Conservation (phyloP, 2,888 invertebrate genomes). For the Ennomos fuscantarius region DNA sequence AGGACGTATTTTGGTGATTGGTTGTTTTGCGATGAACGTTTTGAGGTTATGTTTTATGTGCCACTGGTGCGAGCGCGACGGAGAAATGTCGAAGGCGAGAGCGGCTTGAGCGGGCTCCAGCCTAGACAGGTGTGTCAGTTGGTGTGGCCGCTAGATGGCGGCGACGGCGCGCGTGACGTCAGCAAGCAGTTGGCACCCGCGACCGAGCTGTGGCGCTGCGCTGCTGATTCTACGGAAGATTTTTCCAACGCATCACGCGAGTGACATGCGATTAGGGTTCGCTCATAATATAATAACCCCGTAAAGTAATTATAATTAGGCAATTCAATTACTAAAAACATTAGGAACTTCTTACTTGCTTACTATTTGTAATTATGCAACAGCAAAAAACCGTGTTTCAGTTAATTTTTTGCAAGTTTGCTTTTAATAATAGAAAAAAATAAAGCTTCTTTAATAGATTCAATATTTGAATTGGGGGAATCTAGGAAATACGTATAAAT, state of each 20-base stretch:
- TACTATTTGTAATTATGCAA: too few relatives aligned
- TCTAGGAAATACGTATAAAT: too few relatives aligned
- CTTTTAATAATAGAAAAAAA: too few relatives aligned
- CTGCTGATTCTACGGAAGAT: constrained; percentile 81
- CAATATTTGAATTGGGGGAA: too few relatives aligned
- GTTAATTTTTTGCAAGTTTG: too few relatives aligned
- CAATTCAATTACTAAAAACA: too few relatives aligned
- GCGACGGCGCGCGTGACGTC: constrained; percentile 63
- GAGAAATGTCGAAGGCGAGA: constrained; percentile 68
- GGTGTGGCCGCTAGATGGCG: constrained; percentile 73
- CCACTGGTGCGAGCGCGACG: constrained; percentile 80
- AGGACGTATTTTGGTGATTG: constrained; percentile 72
- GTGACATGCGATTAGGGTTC: constrained; percentile 66
- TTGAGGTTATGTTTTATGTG: constrained; percentile 83
- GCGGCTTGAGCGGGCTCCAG: constrained; percentile 53
- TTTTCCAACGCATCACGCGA: constrained; percentile 80
- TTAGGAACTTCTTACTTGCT: too few relatives aligned
- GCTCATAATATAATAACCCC: constrained; percentile 51
- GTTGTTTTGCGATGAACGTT: constrained; percentile 68
- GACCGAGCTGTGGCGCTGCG: constrained; percentile 80
- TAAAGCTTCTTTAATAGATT: too few relatives aligned
- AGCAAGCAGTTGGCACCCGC: constrained; percentile 70
- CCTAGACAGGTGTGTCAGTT: constrained; percentile 66
- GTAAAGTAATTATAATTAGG: too few relatives aligned
- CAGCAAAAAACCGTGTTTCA: too few relatives aligned